Conservation (phyloP, 2,797 vertebrate genomes). For the Oreochromis grahami region DNA sequence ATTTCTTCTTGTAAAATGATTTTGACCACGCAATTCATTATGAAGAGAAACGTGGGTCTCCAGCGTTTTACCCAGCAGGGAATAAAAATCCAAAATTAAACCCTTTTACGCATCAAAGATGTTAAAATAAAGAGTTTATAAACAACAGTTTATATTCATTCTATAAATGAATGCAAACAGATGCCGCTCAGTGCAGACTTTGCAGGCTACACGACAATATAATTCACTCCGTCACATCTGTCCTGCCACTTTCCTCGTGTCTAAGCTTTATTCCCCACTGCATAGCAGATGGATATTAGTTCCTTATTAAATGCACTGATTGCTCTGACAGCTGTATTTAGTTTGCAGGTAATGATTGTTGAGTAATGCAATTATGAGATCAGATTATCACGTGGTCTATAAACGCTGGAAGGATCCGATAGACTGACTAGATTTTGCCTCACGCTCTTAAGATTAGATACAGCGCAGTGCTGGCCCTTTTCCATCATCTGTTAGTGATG, state of each 20-base stretch:
- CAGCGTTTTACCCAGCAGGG: background rate
- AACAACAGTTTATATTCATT: background rate
- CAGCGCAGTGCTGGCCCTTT: background rate
- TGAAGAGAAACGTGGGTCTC: background rate
- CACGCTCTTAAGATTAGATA: background rate
- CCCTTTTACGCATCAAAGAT: background rate
- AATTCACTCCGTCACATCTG: background rate
- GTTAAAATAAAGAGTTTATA: background rate
- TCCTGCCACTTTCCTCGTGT: background rate
- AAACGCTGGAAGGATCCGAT: background rate
- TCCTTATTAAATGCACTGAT: background rate
- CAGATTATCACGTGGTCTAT: background rate
- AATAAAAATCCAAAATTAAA: background rate
- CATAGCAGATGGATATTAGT: background rate
- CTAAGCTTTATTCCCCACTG: background rate
- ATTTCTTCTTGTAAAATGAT: background rate
- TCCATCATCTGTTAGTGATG: background rate
- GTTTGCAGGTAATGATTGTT: background rate
- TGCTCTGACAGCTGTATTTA: background rate
- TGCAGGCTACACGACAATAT: background rate
- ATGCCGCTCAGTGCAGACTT: background rate
- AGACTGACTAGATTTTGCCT: background rate
- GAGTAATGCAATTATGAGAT: background rate
- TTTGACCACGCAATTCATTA: background rate
- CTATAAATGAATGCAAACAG: background rate